phyloP scores from a whole-genome alignment of 2,797 vertebrate genomes.

The Dendrocincla fuliginosa region DNA sequence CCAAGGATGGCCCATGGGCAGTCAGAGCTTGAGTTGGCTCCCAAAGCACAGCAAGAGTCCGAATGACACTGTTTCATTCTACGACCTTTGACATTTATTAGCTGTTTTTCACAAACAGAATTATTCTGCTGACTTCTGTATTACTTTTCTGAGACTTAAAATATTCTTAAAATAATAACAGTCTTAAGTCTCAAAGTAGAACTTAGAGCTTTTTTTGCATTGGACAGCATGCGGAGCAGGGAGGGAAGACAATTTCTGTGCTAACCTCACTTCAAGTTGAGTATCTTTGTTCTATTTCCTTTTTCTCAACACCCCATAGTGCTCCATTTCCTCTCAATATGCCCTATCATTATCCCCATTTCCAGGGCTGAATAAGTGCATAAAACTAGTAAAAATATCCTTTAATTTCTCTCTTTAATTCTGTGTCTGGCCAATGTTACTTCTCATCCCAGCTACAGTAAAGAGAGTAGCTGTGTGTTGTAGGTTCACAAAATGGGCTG shows the following conservation, averaged over 20 bases:
- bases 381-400: not conserved
- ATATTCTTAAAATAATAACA: not conserved
- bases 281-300: not conserved
- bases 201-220: not conserved
- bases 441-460: not conserved
- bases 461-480: not conserved
- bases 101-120: not conserved
- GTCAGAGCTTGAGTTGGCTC: not conserved
- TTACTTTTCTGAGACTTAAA: not conserved
- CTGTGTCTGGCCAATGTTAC: not conserved
- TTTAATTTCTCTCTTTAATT: not conserved
- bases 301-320: not conserved
- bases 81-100: not conserved
- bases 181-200: not conserved
- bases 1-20: not conserved
- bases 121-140: not conserved
- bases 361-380: not conserved
- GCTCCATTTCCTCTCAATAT: not conserved
- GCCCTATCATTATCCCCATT: not conserved
- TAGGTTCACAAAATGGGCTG: not conserved
- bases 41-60: not conserved
- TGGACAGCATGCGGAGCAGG: not conserved
- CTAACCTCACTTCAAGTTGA: not conserved
- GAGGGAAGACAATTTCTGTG: not conserved
- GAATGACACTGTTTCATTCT: not conserved